phyloP scores from a whole-genome alignment of 2,113 vertebrate genomes.

The Limnothrissa miodon region DNA sequence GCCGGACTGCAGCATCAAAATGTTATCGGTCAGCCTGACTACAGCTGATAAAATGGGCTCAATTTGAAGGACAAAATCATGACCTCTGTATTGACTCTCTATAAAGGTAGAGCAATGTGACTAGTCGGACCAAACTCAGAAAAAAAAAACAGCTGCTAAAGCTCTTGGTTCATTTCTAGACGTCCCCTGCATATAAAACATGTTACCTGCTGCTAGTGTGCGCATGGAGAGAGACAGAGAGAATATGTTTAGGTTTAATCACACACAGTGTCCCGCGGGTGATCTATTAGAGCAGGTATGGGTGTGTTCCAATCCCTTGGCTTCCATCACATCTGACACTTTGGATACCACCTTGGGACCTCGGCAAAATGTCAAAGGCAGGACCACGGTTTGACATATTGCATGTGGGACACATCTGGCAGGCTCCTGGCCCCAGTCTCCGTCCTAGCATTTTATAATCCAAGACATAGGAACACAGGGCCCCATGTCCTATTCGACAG shows the following conservation, averaged over 20 bases:
- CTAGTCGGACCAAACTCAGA: no score
- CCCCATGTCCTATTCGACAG: not conserved
- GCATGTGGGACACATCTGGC: not conserved
- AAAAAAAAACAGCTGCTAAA: no score
- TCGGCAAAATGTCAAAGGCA: not conserved
- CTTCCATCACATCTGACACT: not conserved
- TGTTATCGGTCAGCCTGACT: no score
- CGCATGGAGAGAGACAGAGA: slow-evolving; percentile 8
- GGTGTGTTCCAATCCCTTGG: not conserved
- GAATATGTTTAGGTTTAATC: not conserved
- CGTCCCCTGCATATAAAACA: no score
- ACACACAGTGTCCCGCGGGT: not conserved
- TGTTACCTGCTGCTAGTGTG: no score
- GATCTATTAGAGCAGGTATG: not conserved
- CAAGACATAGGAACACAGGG: not conserved
- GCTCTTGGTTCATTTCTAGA: no score
- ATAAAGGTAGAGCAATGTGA: no score
- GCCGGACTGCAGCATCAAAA: no score
- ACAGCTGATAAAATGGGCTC: no score
- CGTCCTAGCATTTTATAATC: not conserved
- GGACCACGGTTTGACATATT: not conserved
- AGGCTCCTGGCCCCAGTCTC: not conserved
- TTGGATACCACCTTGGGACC: not conserved
- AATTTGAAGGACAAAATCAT: no score
- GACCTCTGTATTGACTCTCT: no score